Evolutionary conservation across 2,797 vertebrate species (phyloP).

Genomic region (Microchirus variegatus): DNA sequence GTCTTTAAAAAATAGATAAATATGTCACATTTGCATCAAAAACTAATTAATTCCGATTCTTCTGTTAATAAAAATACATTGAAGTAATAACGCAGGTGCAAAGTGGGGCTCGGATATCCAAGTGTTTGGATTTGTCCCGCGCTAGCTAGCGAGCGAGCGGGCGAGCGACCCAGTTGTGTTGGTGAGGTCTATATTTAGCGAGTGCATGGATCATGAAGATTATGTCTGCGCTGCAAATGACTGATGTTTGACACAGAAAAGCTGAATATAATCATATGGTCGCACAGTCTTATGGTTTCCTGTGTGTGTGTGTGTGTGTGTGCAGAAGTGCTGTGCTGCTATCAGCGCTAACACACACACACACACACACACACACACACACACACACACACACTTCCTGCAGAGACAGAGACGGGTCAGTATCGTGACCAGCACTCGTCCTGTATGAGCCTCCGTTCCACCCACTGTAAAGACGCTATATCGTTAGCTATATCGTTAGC

Average conservation of each 20-base stretch:
- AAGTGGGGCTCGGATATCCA: background rate
- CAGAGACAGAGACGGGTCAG: constrained; percentile 10
- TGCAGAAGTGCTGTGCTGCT: constrained; percentile 8
- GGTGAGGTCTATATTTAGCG: constrained; percentile 59
- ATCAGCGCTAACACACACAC: too few species aligned
- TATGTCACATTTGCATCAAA: too few species aligned
- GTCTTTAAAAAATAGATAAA: too few species aligned
- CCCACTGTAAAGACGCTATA: too few species aligned
- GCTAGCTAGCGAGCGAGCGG: constrained; percentile 37
- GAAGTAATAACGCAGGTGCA: constrained; percentile 10
- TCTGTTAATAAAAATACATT: too few species aligned
- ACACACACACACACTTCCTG: constrained; percentile 64
- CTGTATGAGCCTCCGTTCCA: too few species aligned
- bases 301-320: constrained; percentile 8
- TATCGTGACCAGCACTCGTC: background rate
- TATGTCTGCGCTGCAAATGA: constrained; percentile 54
- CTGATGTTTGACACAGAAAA: constrained; percentile 59
- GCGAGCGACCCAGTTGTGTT: constrained; percentile 48
- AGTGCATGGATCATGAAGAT: constrained; percentile 61
- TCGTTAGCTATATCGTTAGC: too few species aligned
- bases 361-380: too few species aligned
- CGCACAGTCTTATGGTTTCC: constrained; percentile 40
- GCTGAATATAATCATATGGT: constrained; percentile 51
- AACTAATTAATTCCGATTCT: too few species aligned
- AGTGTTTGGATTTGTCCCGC: constrained; percentile 22